phyloP scores from a whole-genome alignment of 2,113 vertebrate genomes.

The Mobula birostris region DNA sequence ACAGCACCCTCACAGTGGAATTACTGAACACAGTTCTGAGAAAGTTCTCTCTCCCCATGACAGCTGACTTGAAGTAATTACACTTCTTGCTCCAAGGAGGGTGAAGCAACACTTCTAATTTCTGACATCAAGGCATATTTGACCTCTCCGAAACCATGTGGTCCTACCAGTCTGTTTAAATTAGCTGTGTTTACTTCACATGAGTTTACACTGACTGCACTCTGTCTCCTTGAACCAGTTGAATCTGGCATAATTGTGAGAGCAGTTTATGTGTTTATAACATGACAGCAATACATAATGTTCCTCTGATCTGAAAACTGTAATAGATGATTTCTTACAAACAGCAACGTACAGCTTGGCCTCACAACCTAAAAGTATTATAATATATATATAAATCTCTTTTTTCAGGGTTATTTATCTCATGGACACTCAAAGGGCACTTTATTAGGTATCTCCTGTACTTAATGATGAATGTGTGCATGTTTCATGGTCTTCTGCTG shows the following conservation, averaged over 20 bases:
- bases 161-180: neutral
- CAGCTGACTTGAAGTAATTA: neutral
- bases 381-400: neutral
- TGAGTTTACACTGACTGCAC: neutral
- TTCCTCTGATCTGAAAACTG: slow-evolving; percentile 23
- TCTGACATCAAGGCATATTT: neutral
- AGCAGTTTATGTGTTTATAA: slow-evolving; percentile 21
- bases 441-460: no score
- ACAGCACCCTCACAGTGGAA: neutral
- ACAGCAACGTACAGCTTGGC: neutral
- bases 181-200: slow-evolving; percentile 18
- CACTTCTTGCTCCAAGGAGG: neutral
- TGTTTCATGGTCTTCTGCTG: no score
- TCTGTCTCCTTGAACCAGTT: neutral
- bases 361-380: neutral
- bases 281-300: neutral
- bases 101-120: slow-evolving; percentile 12
- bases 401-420: no score
- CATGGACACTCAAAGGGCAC: no score
- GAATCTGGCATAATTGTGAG: neutral
- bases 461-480: no score
- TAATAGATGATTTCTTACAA: slow-evolving; percentile 3
- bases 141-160: neutral
- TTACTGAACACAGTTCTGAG: neutral
- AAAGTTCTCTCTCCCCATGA: neutral